Base-by-base conservation (phyloP, 1,140 invertebrate genomes). In the Camponotus vicinus region DNA sequence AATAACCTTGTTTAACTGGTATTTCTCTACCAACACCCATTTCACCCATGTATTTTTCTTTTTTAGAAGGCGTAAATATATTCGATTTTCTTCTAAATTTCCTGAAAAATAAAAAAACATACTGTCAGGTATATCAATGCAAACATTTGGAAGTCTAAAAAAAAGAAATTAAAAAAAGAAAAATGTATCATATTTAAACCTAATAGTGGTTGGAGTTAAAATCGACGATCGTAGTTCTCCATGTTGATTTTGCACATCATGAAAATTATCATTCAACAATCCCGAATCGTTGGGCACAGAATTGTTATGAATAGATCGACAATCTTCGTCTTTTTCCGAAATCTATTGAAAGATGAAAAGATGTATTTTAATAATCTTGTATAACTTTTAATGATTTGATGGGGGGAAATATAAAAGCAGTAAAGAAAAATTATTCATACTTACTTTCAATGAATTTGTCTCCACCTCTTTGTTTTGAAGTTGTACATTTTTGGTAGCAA, bases 1-100 rank as follows among this genome's bases (percentile, higher is more conserved):
- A 96, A 94, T 99, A 98, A 32, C 99, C 99, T 95, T 99, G 98
- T 94, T 99, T 99, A 34, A 99, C 95, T 5, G 99, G 99, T 93
- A 99, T 99, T 64, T 98, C 98, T 80, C 99, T 96, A 0, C 99
- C 99, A 92, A 98, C 98, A 18, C 99, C 99, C 91, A 99, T 96
- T 94, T 99, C 98, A 18, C 96, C 96, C 88, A 97, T 96, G 91
- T 97, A 97, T 93, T 98, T 98, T 93, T 98, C 98, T 92, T 97
- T 97, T 86, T 97, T 97, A 0, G 98, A 98, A 61, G 98, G 98
- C 45, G 98, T 98, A 92, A 99, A 99, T 63, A 99, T 96, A 96
- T 99, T 99, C 1, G 98, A 99, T 94, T 98, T 97, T 94, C 99
- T 96, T 85, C 98, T 95, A 89, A 98, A 98, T 95, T 99, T 99